phyloP scores from a whole-genome alignment of 2,888 invertebrate species.

The Strigamia crassipes region DNA sequence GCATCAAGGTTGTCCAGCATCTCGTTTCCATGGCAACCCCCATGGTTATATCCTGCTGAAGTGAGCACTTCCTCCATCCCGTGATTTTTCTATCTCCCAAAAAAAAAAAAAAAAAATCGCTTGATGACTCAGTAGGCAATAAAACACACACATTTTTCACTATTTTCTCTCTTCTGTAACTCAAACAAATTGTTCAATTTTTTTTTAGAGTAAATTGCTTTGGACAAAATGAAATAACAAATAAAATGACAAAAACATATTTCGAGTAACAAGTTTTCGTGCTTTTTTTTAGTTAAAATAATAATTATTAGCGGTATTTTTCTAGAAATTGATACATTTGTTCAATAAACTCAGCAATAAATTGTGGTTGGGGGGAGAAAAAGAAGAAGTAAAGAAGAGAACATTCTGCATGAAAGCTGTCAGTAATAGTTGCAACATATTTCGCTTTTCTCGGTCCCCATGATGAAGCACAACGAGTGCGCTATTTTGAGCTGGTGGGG shows the following conservation, averaged over 20 bases:
- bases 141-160: conserved; percentile 30
- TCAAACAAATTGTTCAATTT: background rate
- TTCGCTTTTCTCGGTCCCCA: background rate
- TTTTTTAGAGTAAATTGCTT: conserved; percentile 8
- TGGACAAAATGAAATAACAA: background rate
- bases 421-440: background rate
- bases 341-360: no score
- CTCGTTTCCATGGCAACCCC: conserved; percentile 34
- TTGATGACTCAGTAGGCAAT: conserved; percentile 31
- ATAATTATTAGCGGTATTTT: no score
- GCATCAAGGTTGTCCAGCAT: conserved; percentile 20
- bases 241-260: background rate
- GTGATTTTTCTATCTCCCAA: conserved; percentile 30
- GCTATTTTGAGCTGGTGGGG: background rate
- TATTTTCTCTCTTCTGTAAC: conserved; percentile 2
- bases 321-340: no score
- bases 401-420: background rate
- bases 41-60: conserved; percentile 33
- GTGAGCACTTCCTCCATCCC: conserved; percentile 26
- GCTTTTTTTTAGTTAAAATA: no score
- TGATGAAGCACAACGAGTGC: background rate
- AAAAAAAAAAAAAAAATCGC: background rate
- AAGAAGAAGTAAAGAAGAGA: no score
- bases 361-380: no score
- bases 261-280: no score